phyloP scores from a whole-genome alignment of 2,888 invertebrate species.

The Hartigia nigra region DNA sequence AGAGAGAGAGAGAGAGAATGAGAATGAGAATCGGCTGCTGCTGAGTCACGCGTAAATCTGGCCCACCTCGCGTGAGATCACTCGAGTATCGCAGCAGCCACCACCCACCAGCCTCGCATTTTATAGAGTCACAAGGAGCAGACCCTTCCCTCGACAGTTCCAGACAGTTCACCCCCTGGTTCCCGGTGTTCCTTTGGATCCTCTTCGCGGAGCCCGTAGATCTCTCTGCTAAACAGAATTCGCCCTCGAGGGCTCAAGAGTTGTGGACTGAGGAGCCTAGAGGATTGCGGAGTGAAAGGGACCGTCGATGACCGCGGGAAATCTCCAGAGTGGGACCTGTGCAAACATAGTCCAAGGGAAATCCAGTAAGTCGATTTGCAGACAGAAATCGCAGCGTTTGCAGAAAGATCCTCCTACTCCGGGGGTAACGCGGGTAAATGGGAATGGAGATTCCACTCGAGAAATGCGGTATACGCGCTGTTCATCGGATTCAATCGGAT shows the following conservation, averaged over 20 bases:
- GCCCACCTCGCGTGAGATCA: not conserved
- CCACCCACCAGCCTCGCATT: not conserved
- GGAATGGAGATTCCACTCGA: not conserved
- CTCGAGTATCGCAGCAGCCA: not conserved
- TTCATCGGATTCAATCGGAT: conserved; percentile 16
- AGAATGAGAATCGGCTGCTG: not conserved
- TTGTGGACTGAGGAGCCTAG: not conserved
- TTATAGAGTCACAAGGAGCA: not conserved
- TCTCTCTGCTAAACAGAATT: not conserved
- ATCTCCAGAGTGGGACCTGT: not conserved
- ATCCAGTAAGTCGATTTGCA: conserved; percentile 34
- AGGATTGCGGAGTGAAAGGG: conserved; percentile 1
- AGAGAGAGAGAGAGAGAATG: not conserved
- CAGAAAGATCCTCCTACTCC: conserved; percentile 35
- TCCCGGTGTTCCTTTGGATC: not conserved
- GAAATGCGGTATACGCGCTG: not conserved
- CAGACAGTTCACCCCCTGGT: not conserved
- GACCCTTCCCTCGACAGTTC: not conserved
- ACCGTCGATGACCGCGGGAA: not conserved
- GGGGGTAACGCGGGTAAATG: not conserved
- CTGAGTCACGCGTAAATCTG: not conserved
- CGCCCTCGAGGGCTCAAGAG: not conserved
- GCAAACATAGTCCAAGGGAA: conserved; percentile 5
- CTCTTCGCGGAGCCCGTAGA: not conserved
- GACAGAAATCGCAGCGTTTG: conserved; percentile 42